Conservation (phyloP, 1,140 invertebrate genomes). For the Zaprionus camerounensis region DNA sequence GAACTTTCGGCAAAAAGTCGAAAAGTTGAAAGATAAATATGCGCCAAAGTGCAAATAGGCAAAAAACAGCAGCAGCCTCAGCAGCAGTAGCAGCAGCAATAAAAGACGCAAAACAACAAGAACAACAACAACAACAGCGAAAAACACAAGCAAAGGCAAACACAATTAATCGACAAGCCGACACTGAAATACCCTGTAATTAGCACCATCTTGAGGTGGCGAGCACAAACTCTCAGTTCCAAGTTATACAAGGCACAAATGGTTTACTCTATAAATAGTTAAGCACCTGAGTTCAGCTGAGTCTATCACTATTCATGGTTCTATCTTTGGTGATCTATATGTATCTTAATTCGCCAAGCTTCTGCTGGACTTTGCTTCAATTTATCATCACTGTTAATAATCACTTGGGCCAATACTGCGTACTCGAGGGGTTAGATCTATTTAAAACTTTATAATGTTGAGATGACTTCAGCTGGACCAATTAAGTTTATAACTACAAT, state of each 20-base stretch:
- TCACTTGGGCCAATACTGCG: neutral
- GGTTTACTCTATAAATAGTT: neutral
- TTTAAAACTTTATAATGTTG: neutral
- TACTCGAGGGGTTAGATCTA: neutral
- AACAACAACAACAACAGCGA: conserved; percentile 42
- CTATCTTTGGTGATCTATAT: neutral
- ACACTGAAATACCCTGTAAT: conserved; percentile 30
- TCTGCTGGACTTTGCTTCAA: neutral
- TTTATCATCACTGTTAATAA: neutral
- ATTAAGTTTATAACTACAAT: neutral
- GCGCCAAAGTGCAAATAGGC: conserved; percentile 69
- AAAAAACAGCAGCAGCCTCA: conserved; percentile 37
- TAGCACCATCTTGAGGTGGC: conserved; percentile 10
- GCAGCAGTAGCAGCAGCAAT: conserved; percentile 14
- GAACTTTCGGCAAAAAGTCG: conserved; percentile 72
- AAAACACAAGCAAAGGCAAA: conserved; percentile 32
- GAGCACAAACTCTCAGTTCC: too few relatives aligned
- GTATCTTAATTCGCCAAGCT: neutral
- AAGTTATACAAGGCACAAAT: neutral
- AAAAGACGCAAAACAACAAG: conserved; percentile 56
- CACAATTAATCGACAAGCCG: conserved; percentile 24
- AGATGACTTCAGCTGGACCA: neutral
- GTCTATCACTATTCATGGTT: neutral
- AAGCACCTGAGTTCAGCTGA: neutral
- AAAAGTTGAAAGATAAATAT: conserved; percentile 79